phyloP scores from a whole-genome alignment of 2,888 invertebrate genomes.

The Callosobruchus maculatus region DNA sequence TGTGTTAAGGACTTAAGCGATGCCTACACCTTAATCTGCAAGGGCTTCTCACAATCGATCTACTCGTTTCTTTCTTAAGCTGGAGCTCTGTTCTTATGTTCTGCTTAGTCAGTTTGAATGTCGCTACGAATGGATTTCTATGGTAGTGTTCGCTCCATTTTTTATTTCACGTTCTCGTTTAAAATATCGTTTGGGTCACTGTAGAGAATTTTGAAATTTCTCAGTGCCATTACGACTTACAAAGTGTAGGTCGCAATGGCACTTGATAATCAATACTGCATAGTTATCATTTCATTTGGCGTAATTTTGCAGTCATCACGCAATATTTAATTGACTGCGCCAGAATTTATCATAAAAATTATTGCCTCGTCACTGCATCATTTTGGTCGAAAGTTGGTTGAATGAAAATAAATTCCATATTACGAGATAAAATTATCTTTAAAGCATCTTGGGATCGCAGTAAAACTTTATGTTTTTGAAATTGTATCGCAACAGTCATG shows the following conservation, averaged over 20 bases:
- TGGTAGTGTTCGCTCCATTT: no score
- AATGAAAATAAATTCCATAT: background rate
- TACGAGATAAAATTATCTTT: background rate
- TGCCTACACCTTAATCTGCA: no score
- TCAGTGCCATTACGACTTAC: no score
- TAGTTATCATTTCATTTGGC: background rate
- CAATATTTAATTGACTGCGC: background rate
- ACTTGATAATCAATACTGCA: background rate
- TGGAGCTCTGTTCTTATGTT: no score
- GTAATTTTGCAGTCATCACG: background rate
- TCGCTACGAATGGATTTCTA: no score
- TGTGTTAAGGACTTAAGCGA: no score
- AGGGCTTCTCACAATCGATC: no score
- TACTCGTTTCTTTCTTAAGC: no score
- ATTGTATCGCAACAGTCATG: background rate
- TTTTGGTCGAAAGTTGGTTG: background rate
- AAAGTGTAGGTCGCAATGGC: background rate
- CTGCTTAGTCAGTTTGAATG: no score
- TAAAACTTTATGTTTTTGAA: background rate
- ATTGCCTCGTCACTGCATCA: background rate
- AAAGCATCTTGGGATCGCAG: background rate
- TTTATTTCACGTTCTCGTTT: no score
- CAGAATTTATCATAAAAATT: background rate
- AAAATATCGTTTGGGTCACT: no score
- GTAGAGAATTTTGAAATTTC: no score